Base-by-base conservation (phyloP, 2,888 invertebrate genomes). In the Diarsia mendica region DNA sequence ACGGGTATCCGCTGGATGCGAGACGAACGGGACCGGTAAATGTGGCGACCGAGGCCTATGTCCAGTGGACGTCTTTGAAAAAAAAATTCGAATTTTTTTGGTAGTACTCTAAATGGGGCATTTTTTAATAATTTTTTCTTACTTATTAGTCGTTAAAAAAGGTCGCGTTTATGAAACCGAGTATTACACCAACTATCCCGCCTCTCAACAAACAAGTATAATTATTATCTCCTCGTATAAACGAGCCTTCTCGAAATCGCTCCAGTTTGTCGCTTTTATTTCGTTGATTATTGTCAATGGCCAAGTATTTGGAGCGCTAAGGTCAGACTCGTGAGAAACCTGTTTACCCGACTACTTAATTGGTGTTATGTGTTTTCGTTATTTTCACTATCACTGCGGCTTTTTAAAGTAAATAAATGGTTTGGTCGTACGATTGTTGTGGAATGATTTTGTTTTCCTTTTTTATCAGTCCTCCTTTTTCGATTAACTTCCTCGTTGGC, bases 281-380 rank as follows among this genome's bases (percentile, higher is more conserved):
- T 48, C 33, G 63, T 58, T 58, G 20, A 61, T 76, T 48, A 33
- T 77, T 33, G n/a, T 58, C 60, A 65, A 71, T 51, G 23, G 13
- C 13, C 20, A 33, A 44, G 13, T 48, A 70, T 77, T 70, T 65
- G 58, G 44, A 60, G 51, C 33, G 33, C 3, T 58, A 77, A 70
- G 79, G 79, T 77, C 79, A 79, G 33, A 0, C 48, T 23, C 9
- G 23, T 51, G 13, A 58, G 55, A 33, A 78, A 77, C 77, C 55
- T 51, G 72, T 18, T 60, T 58, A 46, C 46, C 4, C 5, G 51
- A 46, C 2, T 33, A 46, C 18, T 8, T 65, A 23, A 33, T 33
- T 15, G 23, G 18, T 15, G 44, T 51, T 5, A 13, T 18, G 23
- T n/a, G 20, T 67, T 77, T 60, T 33, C 15, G 13, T 48, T 51